phyloP scores from a whole-genome alignment of 2,797 vertebrate species.

The Bovichtus variegatus region DNA sequence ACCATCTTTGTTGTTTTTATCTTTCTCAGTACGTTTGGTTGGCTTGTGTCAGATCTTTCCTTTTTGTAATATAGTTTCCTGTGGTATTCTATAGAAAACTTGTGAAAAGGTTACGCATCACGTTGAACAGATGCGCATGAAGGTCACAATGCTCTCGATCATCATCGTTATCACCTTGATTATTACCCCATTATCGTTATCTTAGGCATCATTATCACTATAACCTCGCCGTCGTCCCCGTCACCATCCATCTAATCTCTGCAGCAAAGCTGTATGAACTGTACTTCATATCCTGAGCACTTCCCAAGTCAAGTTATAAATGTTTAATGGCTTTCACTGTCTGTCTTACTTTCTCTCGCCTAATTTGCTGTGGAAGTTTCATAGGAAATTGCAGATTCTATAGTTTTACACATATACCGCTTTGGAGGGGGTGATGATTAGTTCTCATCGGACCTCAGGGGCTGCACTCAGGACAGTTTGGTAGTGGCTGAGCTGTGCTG shows the following conservation, averaged over 20 bases:
- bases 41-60: not conserved
- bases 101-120: conserved; percentile 1
- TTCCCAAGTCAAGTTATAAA: conserved; percentile 29
- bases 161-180: conserved; percentile 60
- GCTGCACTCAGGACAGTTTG: conserved; percentile 8
- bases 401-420: conserved; percentile 23
- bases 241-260: conserved; percentile 24
- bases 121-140: conserved; percentile 34
- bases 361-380: conserved; percentile 22
- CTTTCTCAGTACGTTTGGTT: not conserved
- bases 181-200: conserved; percentile 52
- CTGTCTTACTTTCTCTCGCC: conserved; percentile 1
- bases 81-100: not conserved
- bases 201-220: conserved; percentile 45
- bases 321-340: conserved; percentile 37
- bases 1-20: not conserved
- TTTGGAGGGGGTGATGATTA: conserved; percentile 30
- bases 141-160: conserved; percentile 39
- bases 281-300: conserved; percentile 23
- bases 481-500: conserved; percentile 15
- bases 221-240: conserved; percentile 29
- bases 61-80: not conserved
- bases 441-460: conserved; percentile 45
- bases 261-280: conserved; percentile 22
- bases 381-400: conserved; percentile 34